Conservation (phyloP, 2,888 invertebrate genomes). For the Drosophila anomalata region DNA sequence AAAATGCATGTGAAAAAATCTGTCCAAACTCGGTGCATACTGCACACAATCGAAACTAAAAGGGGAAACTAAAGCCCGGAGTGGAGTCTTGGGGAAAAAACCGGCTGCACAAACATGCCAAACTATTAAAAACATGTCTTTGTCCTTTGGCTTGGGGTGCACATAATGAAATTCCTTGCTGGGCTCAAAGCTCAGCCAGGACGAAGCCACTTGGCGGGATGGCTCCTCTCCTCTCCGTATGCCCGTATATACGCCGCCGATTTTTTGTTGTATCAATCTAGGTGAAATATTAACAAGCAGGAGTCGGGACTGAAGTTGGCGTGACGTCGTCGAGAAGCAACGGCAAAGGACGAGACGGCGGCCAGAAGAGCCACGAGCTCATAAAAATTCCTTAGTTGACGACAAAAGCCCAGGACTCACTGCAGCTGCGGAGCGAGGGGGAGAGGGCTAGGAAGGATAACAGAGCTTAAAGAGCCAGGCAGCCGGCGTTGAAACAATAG, state of each 20-base stretch:
- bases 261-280: constrained; percentile 72
- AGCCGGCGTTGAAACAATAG: constrained; percentile 72
- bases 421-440: constrained; percentile 5
- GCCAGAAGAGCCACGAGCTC: constrained; percentile 62
- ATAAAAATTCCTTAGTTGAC: constrained; percentile 77
- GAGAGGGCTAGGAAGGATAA: not conserved
- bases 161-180: constrained; percentile 75
- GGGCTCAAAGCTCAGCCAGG: constrained; percentile 39
- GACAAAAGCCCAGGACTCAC: constrained; percentile 49
- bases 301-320: constrained; percentile 52
- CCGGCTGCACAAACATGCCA: constrained; percentile 66
- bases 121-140: constrained; percentile 78
- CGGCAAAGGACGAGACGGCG: constrained; percentile 14
- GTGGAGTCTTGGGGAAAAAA: constrained; percentile 6
- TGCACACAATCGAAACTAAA: constrained; percentile 24
- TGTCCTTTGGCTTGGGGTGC: constrained; percentile 63
- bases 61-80: constrained; percentile 39
- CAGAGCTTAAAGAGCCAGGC: constrained; percentile 57
- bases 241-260: constrained; percentile 1
- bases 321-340: constrained; percentile 49
- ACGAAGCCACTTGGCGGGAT: constrained; percentile 48
- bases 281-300: constrained; percentile 75
- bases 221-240: constrained; percentile 3
- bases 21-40: constrained; percentile 35
- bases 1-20: constrained; percentile 49